phyloP scores from a whole-genome alignment of 2,888 invertebrate genomes.

The Seira sanloemensis region DNA sequence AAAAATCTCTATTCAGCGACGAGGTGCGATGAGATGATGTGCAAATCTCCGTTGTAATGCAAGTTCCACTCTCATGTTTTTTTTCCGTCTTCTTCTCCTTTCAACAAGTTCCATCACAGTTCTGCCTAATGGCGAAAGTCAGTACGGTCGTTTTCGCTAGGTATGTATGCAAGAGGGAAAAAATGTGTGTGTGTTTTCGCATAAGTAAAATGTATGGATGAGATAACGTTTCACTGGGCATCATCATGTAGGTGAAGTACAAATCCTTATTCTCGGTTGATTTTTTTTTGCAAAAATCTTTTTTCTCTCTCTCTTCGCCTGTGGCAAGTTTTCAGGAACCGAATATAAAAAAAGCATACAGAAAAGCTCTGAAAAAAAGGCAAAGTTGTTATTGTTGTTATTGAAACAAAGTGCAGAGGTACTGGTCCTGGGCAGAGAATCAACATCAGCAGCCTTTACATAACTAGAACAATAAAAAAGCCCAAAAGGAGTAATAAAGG shows the following conservation, averaged over 20 bases:
- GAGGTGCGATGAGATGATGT: slow-evolving; percentile 36
- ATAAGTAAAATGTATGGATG: slow-evolving; percentile 1
- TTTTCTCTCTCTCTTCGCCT: neutral
- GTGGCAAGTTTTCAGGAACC: slow-evolving; percentile 1
- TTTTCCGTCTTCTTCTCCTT: neutral
- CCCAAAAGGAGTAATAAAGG: neutral
- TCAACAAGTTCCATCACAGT: no score
- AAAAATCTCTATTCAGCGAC: neutral
- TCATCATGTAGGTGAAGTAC: neutral
- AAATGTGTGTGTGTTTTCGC: no score
- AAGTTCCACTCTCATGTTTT: slow-evolving; percentile 60
- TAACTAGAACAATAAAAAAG: neutral
- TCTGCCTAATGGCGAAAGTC: slow-evolving; percentile 18
- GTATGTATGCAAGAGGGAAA: no score
- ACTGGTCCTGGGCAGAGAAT: neutral
- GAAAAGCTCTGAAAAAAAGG: neutral
- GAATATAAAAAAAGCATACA: neutral
- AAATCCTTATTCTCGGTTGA: neutral
- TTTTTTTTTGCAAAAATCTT: slow-evolving; percentile 5
- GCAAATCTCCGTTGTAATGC: slow-evolving; percentile 67
- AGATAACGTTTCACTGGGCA: slow-evolving; percentile 3
- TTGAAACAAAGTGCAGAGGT: neutral
- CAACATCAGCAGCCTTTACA: neutral
- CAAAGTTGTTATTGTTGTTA: slow-evolving; percentile 7
- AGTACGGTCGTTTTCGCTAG: neutral